Evolutionary conservation across 2,888 invertebrate species (phyloP).

Genomic region (Diarsia brunnea): DNA sequence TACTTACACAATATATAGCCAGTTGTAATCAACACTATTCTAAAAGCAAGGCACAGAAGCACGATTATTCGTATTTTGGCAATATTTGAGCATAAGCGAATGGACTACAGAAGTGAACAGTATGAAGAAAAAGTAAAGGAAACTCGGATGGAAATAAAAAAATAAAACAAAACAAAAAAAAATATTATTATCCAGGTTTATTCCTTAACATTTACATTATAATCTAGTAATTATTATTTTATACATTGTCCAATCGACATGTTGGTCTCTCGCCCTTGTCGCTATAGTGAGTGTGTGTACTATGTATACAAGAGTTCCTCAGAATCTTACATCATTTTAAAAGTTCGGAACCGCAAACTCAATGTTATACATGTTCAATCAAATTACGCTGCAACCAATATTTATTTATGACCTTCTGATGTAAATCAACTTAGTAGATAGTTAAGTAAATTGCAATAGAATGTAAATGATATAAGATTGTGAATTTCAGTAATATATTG

Average conservation of each 20-base stretch:
- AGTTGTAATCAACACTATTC: conserved; percentile 40
- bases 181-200: conserved; percentile 90
- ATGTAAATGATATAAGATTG: conserved; percentile 9
- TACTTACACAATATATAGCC: conserved; percentile 29
- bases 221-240: conserved; percentile 89
- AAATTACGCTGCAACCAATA: background rate
- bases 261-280: conserved; percentile 82
- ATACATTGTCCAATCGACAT: conserved; percentile 88
- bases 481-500: conserved; percentile 42
- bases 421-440: conserved; percentile 5
- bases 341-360: background rate
- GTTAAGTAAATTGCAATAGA: background rate
- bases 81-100: conserved; percentile 39
- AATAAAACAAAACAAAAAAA: conserved; percentile 87
- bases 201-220: conserved; percentile 89
- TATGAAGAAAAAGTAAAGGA: conserved; percentile 42
- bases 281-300: conserved; percentile 76
- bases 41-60: conserved; percentile 73
- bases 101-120: background rate
- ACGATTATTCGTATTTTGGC: conserved; percentile 28
- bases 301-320: conserved; percentile 59
- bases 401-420: background rate
- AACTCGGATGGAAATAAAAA: conserved; percentile 60
- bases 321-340: conserved; percentile 15
- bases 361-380: background rate